These are phyloP conservation scores for Nyctereutes procyonoides DNA, from an alignment of 2,113 vertebrate species.

Conservation along the genomic window DNA sequence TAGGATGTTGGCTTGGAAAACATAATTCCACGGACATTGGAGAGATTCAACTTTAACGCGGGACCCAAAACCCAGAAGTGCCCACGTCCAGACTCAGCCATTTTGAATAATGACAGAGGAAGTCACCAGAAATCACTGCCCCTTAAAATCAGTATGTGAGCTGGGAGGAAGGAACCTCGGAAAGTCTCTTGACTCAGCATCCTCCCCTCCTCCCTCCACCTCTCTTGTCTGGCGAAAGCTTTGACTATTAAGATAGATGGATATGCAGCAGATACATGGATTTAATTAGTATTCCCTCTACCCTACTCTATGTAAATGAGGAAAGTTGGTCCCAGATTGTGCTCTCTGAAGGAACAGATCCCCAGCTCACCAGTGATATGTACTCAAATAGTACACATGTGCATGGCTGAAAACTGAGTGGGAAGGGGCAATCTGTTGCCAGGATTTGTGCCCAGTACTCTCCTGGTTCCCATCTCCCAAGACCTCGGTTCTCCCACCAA, in stretches of 20 bases:
- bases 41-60: background rate
- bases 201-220: background rate
- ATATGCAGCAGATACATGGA: background rate
- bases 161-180: background rate
- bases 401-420: background rate
- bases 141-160: background rate
- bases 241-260: conserved; percentile 37
- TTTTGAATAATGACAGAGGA: background rate
- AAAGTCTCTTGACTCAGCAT: background rate
- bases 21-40: background rate
- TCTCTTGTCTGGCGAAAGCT: background rate
- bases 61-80: background rate
- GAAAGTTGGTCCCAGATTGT: conserved; percentile 62
- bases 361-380: conserved; percentile 34
- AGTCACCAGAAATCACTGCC: background rate
- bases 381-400: background rate
- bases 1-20: background rate
- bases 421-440: conserved; percentile 42
- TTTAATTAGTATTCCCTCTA: conserved; percentile 53
- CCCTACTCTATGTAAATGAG: conserved; percentile 61
- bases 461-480: background rate
- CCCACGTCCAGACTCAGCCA: background rate
- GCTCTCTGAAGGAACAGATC: conserved; percentile 61
- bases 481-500: background rate
- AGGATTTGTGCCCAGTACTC: background rate